A percentile compares a stretch with the other conserved stretches of the same genome.
These are phyloP conservation scores for Hylia prasina DNA, from an alignment of 2,113 vertebrate species.

Conservation along the genomic window DNA sequence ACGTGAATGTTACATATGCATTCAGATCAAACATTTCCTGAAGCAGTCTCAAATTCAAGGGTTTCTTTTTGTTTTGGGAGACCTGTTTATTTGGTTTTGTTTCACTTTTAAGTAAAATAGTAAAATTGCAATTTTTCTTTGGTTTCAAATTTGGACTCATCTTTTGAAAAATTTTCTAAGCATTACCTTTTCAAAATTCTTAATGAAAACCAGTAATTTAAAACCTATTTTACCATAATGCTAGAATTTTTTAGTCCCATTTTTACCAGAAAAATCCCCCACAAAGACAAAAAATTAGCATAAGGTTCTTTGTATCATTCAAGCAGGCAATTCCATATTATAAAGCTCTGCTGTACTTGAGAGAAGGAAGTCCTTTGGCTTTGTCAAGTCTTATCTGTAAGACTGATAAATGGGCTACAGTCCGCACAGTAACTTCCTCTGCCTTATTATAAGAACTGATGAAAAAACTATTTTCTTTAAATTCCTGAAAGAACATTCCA, in stretches of 20 bases:
- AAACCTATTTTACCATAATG: not conserved
- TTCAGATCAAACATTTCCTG: not conserved
- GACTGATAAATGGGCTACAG: not conserved
- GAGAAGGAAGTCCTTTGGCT: not conserved
- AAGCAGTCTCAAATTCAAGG: not conserved
- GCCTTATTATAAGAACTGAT: not conserved
- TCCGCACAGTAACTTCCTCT: not conserved
- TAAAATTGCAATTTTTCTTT: not conserved
- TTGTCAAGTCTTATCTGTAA: not conserved
- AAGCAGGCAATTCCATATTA: not conserved
- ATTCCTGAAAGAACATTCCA: not conserved
- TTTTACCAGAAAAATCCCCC: not conserved
- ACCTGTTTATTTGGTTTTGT: not conserved
- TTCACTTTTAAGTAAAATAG: not conserved
- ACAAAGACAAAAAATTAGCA: not conserved
- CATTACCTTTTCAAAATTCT: not conserved
- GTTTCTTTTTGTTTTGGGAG: fast-evolving
- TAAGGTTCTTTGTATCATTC: not conserved
- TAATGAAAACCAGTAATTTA: not conserved
- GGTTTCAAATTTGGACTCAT: not conserved
- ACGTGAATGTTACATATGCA: not conserved
- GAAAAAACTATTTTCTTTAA: not conserved
- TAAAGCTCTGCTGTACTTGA: not conserved
- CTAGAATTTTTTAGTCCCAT: not conserved
- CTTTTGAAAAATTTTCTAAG: not conserved